Evolutionary conservation across 1,140 invertebrate species (phyloP), one percentile per base, ranked within the genome.

Genomic region (Hypsibius dujardini): DNA sequence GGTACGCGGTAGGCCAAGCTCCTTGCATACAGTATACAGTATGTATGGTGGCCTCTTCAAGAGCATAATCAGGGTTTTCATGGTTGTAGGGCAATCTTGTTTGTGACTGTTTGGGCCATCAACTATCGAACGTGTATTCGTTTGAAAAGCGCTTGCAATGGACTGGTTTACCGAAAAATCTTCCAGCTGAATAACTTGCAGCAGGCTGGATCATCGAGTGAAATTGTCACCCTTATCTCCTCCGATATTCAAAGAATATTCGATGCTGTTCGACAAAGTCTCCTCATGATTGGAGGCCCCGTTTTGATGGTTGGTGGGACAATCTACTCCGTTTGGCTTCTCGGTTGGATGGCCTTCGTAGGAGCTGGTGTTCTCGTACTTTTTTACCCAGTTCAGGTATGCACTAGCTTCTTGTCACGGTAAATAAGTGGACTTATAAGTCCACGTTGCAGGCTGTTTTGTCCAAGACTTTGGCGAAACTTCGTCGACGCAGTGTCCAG

Each of bases 181-280:
- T 78, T 87, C 56, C 78, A 80, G 72, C 77, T 85, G 1, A 67
- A 67, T 12, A 67, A 67, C 62, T 42, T 67, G 3, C 62, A 12
- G 12, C 62, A 67, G 42, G 62, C 62, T 42, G 62, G 62, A 3
- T 67, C 62, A 12, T 12, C 62, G 12, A 45, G 42, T 42, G 62
- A 87, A 86, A 74, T 87, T 28, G 82, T 87, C 46, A 87, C 87
- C 75, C 79, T 88, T 71, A 87, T 86, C 76, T 83, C 84, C 42
- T 86, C 84, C 76, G 87, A 88, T 76, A 83, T 85, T 45, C 81
- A 84, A 76, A 80, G 86, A 50, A 78, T 88, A 14, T 87, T 85
- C 75, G 85, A 87, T 71, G 83, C 85, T 47, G 80, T 85, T 47
- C 78, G 83, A 46, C 83, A 84, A 74, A 83, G 82, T 46, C 84